Evolutionary conservation across 2,888 invertebrate species (phyloP), one percentile per base, ranked within the genome.

Genomic region (Ametastegia equiseti): DNA sequence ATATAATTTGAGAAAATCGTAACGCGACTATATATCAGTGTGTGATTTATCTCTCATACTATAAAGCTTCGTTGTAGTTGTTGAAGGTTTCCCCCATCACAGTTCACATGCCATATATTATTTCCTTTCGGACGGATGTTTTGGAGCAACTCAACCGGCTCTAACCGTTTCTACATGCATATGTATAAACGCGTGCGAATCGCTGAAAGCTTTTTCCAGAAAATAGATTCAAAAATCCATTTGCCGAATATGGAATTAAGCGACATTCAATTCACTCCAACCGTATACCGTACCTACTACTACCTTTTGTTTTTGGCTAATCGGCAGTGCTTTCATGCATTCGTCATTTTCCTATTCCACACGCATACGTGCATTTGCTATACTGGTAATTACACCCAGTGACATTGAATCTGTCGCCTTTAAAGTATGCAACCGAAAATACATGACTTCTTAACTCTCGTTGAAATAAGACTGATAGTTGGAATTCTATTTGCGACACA

Each of bases 41-140:
- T n/a, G 19, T 19, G 36, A 75, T 54, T 30, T 23, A 36, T n/a
- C 30, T 36, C 11, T 71, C n/a, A 6, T 5, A 36, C 36, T 75
- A 75, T 33, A n/a, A n/a, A 75, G 50, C 45, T 13, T 6, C 2
- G 33, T 15, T 54, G 50, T 54, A 54, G 33, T 54, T 33, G 71
- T 75, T 54, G 13, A 75, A 75, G 54, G 36, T 54, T 54, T 75
- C n/a, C n/a, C 19, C 30, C 11, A 75, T 54, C 33, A 23, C n/a
- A 75, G 33, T 19, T 54, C 33, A 33, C 36, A 11, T 33, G 75
- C 33, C 54, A 1, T 19, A 13, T 54, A 36, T n/a, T 54, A 75
- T 75, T 54, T 75, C 33, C 36, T 19, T 54, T 54, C 36, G 75
- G 33, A 75, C 47, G 27, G 71, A 71, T 71, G 13, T 71, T 71